Conservation (phyloP, 2,888 invertebrate species). For the Sminthurides aquaticus region DNA sequence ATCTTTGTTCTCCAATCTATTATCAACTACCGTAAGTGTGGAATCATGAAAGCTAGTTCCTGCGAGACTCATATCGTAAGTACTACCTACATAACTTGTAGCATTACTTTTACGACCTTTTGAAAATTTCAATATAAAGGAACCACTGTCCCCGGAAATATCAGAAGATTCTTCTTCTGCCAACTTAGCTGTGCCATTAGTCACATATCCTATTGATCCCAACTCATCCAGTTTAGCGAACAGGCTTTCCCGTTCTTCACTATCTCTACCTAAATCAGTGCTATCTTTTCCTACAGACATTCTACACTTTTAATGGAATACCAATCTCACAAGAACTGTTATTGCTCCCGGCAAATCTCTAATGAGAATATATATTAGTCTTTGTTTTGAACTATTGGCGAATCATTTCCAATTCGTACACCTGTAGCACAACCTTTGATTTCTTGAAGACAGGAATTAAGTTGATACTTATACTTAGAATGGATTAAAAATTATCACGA, state of each 20-base stretch:
- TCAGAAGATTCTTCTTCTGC: slow-evolving; percentile 14
- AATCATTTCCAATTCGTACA: no score
- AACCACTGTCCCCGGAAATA: slow-evolving; percentile 11
- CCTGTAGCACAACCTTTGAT: no score
- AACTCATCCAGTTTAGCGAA: neutral
- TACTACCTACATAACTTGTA: neutral
- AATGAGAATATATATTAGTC: no score
- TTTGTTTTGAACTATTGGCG: no score
- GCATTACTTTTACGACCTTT: neutral
- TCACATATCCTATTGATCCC: slow-evolving; percentile 8
- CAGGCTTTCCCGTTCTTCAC: neutral
- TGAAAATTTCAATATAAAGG: neutral
- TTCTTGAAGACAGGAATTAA: no score
- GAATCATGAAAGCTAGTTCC: neutral
- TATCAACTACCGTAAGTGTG: neutral
- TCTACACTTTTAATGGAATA: neutral
- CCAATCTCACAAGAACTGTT: no score
- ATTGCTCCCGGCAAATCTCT: neutral
- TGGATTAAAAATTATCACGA: no score
- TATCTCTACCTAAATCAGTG: neutral
- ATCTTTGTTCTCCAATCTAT: neutral
- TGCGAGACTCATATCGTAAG: neutral
- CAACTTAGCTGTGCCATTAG: slow-evolving; percentile 10
- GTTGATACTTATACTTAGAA: no score
- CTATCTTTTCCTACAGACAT: neutral